A percentile compares a stretch with the other conserved stretches of the same genome.
Evolutionary conservation across 2,888 invertebrate species (phyloP).

Genomic region (Hemistola chrysoprasaria): DNA sequence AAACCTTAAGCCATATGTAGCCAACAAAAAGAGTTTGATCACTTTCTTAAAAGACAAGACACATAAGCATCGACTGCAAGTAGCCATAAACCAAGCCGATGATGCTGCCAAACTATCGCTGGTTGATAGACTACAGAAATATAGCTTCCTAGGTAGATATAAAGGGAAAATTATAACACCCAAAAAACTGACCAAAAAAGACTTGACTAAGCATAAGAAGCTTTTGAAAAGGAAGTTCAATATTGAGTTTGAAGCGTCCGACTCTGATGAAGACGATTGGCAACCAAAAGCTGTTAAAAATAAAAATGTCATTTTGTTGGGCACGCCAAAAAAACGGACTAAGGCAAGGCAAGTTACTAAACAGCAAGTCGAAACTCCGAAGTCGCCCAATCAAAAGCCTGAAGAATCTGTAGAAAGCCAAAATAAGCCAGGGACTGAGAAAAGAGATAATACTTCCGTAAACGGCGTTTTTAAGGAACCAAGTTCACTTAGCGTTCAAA

Average conservation of each 20-base stretch:
- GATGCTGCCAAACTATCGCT: conserved; percentile 58
- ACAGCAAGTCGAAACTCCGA: not conserved
- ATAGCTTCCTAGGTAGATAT: conserved; percentile 70
- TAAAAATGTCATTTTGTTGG: conserved; percentile 43
- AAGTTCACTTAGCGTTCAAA: conserved; percentile 49
- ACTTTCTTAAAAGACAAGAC: conserved; percentile 36
- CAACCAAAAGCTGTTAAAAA: conserved; percentile 21
- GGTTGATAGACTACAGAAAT: conserved; percentile 57
- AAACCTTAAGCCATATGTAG: conserved; percentile 56
- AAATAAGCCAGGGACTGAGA: conserved; percentile 2
- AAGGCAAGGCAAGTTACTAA: not conserved
- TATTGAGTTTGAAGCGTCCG: conserved; percentile 50
- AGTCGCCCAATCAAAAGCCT: not conserved
- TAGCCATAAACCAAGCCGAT: conserved; percentile 61
- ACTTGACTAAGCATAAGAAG: conserved; percentile 47
- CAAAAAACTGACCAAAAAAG: conserved; percentile 48
- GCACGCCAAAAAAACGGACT: conserved; percentile 39
- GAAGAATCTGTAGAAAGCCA: not conserved
- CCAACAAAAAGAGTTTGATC: conserved; percentile 41
- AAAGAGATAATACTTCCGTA: conserved; percentile 2
- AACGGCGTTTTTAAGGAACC: conserved; percentile 13
- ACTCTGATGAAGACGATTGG: conserved; percentile 41
- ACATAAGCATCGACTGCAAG: conserved; percentile 51
- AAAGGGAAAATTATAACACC: conserved; percentile 61
- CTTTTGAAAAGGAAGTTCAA: conserved; percentile 53